Evolutionary conservation across 2,113 vertebrate species (phyloP).

Genomic region (Stegostoma tigrinum): DNA sequence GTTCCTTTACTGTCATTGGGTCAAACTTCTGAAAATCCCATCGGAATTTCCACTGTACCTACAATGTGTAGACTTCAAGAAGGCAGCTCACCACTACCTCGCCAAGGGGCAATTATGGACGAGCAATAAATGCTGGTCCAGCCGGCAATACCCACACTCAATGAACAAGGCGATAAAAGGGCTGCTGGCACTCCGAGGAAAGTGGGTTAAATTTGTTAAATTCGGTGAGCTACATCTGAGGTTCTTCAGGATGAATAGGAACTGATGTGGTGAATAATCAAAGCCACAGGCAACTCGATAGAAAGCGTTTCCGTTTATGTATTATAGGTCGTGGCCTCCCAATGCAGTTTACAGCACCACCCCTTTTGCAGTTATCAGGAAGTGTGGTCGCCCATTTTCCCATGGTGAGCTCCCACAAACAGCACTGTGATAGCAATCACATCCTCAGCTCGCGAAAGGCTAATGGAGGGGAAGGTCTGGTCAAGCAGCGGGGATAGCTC

Average conservation of each 20-base stretch:
- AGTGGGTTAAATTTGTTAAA: not conserved
- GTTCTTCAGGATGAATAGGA: not conserved
- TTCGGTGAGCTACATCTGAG: not conserved
- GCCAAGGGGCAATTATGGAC: no score
- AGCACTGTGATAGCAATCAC: not conserved
- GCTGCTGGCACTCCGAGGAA: not conserved
- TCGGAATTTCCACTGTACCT: no score
- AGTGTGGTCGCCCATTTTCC: not conserved
- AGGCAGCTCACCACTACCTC: no score
- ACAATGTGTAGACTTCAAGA: no score
- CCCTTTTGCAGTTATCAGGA: not conserved
- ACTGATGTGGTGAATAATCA: not conserved
- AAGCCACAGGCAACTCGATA: not conserved
- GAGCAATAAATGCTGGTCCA: no score
- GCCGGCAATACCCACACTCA: no score
- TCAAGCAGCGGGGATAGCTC: not conserved
- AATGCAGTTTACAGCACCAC: not conserved
- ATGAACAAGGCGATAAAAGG: no score
- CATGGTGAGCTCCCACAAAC: not conserved
- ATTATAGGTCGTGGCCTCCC: not conserved
- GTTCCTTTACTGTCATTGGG: no score
- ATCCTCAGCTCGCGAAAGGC: not conserved
- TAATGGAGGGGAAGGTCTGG: not conserved
- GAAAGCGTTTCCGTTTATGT: not conserved
- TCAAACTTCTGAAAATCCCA: no score